These are phyloP conservation scores for Mirza zaza DNA, from an alignment of 2,113 vertebrate species.

Conservation along the genomic window DNA sequence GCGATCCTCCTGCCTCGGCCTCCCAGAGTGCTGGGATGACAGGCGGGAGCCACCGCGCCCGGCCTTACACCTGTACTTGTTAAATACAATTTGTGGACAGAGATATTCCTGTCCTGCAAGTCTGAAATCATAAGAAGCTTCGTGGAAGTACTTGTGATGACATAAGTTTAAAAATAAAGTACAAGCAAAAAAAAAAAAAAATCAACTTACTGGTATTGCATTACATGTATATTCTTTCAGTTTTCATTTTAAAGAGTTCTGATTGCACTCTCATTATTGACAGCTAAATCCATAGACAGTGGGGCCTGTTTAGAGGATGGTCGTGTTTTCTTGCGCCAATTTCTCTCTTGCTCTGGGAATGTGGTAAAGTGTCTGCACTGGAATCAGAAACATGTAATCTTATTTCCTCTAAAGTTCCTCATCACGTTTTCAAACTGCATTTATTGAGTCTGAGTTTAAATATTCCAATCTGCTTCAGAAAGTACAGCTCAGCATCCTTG, in stretches of 20 bases:
- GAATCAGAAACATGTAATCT: slow-evolving; percentile 23
- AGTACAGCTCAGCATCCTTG: neutral
- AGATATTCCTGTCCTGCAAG: neutral
- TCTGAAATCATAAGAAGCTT: neutral
- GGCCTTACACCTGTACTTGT: neutral
- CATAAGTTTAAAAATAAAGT: neutral
- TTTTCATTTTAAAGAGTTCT: neutral
- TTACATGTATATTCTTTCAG: neutral
- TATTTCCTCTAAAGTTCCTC: slow-evolving; percentile 13
- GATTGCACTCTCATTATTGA: neutral
- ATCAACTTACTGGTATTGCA: neutral
- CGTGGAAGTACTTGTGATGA: neutral
- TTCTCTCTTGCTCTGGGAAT: neutral
- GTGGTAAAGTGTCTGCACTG: neutral
- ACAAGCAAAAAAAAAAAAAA: neutral
- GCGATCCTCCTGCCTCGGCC: too few species aligned
- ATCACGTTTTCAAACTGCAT: slow-evolving; percentile 21
- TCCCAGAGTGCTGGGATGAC: too few species aligned
- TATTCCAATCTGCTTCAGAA: slow-evolving; percentile 54
- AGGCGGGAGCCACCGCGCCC: too few species aligned
- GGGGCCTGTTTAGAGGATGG: neutral
- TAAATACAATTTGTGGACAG: neutral
- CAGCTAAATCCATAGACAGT: neutral
- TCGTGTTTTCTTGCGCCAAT: neutral
- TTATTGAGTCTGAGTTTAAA: slow-evolving; percentile 54